These are phyloP conservation scores for Alexandromys fortis DNA, from an alignment of 2,113 vertebrate species.

Conservation along the genomic window DNA sequence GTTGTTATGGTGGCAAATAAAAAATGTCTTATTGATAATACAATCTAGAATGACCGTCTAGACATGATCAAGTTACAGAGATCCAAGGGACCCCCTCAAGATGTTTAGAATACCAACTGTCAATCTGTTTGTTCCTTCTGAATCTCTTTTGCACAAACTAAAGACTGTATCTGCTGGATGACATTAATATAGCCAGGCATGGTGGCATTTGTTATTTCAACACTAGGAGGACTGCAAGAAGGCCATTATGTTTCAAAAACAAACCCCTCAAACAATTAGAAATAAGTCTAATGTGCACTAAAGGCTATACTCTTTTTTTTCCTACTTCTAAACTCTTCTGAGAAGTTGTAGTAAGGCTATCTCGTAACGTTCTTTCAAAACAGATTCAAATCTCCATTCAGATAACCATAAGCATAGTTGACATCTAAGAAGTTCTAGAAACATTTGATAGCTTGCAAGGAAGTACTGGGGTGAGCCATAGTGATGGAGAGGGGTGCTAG, in stretches of 20 bases:
- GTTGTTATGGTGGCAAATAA: background rate
- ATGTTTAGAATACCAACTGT: constrained; percentile 23
- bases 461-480: background rate
- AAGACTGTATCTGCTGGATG: background rate
- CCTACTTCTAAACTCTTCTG: background rate
- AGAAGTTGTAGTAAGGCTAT: background rate
- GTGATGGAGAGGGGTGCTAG: background rate
- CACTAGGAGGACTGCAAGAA: background rate
- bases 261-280: background rate
- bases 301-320: background rate
- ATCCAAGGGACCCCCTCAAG: background rate
- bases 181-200: background rate
- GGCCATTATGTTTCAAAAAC: no score
- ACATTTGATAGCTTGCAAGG: background rate
- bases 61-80: background rate
- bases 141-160: background rate
- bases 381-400: constrained; percentile 14
- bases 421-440: background rate
- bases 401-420: background rate
- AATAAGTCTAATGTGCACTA: background rate
- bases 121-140: background rate
- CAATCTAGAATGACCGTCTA: background rate
- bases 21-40: background rate
- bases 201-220: background rate
- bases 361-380: background rate